Percentiles rank a stretch among this genome's conserved stretches.
Conservation (phyloP, 2,797 vertebrate species). For the Anisognathus igniventris region DNA sequence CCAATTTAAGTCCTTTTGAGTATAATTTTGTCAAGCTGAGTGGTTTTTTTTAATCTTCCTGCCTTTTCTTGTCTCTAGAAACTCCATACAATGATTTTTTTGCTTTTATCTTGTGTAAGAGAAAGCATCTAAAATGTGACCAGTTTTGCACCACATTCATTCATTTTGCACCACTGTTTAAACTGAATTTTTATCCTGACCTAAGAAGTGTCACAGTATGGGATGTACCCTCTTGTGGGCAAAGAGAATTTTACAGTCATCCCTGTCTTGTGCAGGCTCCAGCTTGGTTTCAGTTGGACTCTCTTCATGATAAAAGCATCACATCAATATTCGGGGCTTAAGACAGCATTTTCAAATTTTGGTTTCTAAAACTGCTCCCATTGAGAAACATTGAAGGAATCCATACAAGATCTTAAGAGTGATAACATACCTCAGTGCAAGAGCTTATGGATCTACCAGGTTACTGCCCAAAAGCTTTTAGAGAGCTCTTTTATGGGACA, state of each 20-base stretch:
- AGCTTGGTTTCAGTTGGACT: background rate
- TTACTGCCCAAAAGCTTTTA: background rate
- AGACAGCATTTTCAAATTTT: background rate
- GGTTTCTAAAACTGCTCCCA: background rate
- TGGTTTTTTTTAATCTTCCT: background rate
- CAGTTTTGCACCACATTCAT: background rate
- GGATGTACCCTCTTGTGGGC: slow-evolving; percentile 21
- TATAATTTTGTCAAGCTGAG: background rate
- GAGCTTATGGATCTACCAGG: background rate
- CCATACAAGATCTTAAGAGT: background rate
- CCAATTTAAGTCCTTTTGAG: background rate
- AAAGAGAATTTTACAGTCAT: slow-evolving; percentile 4
- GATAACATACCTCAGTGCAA: background rate
- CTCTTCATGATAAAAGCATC: background rate
- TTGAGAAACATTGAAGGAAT: background rate
- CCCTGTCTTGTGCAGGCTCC: background rate
- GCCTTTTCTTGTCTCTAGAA: background rate
- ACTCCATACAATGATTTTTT: accelerated
- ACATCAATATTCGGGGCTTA: background rate
- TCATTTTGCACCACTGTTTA: background rate
- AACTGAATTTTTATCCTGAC: background rate
- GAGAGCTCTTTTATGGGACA: background rate
- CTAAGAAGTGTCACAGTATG: background rate
- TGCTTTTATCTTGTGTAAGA: background rate
- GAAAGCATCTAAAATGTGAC: background rate